A percentile compares a stretch with the other conserved stretches of the same genome.
These are phyloP conservation scores for Drosophila santomea DNA, from an alignment of 1,140 invertebrate species.

Conservation along the genomic window DNA sequence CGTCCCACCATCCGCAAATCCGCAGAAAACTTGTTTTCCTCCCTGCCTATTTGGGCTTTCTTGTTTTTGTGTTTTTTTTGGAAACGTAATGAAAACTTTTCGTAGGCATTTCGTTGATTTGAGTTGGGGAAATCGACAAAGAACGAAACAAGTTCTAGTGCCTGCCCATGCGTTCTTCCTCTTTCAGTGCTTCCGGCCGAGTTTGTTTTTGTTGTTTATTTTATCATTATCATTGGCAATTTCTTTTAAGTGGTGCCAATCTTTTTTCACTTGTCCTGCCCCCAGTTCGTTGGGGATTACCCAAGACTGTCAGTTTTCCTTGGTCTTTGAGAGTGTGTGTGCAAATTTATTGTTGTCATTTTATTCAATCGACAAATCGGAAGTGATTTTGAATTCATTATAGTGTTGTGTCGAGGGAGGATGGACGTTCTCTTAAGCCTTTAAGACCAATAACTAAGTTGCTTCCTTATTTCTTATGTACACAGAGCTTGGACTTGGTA, in stretches of 20 bases:
- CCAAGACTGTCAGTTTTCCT: slow-evolving; percentile 16
- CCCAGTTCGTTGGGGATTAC: slow-evolving; percentile 69
- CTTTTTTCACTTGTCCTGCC: slow-evolving; percentile 78
- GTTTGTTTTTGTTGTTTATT: slow-evolving; percentile 73
- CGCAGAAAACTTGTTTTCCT: slow-evolving; percentile 63
- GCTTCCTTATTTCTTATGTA: slow-evolving; percentile 9
- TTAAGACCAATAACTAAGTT: slow-evolving; percentile 24
- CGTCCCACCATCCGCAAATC: slow-evolving; percentile 14
- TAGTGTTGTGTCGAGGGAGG: slow-evolving; percentile 16
- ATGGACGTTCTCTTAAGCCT: slow-evolving; percentile 23
- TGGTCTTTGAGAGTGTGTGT: slow-evolving; percentile 40
- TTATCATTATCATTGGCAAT: slow-evolving; percentile 80
- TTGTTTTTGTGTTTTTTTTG: slow-evolving; percentile 57
- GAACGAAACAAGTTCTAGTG: slow-evolving; percentile 49
- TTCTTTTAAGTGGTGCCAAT: slow-evolving; percentile 84
- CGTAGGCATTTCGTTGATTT: slow-evolving; percentile 78
- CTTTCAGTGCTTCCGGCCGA: slow-evolving; percentile 4
- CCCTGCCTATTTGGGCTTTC: slow-evolving; percentile 30
- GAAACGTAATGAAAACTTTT: slow-evolving; percentile 74
- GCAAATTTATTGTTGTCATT: slow-evolving; percentile 81
- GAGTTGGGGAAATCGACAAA: slow-evolving; percentile 28
- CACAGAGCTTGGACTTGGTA: not conserved
- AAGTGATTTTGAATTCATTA: slow-evolving; percentile 84
- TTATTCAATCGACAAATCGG: slow-evolving; percentile 85
- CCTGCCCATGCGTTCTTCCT: slow-evolving; percentile 6